Conservation (phyloP, 2,797 vertebrate species). For the Cryptoblepharus egeriae region DNA sequence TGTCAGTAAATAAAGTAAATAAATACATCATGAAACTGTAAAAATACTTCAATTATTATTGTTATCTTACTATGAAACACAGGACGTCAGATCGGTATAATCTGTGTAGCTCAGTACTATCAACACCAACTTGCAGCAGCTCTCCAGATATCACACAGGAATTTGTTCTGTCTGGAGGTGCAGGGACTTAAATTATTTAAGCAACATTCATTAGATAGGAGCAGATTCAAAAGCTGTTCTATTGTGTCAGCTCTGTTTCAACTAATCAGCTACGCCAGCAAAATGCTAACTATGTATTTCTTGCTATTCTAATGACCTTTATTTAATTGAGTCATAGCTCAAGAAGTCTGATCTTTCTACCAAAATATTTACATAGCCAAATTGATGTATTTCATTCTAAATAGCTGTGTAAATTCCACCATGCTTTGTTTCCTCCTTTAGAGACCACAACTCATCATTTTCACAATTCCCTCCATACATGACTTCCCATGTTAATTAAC, state of each 20-base stretch:
- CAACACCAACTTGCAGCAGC: too few species aligned
- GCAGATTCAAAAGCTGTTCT: slow-evolving; percentile 7
- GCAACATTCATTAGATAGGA: slow-evolving; percentile 9
- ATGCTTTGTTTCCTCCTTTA: slow-evolving; percentile 11
- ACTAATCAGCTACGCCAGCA: slow-evolving; percentile 27
- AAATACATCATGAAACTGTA: background rate
- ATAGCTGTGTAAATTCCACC: background rate
- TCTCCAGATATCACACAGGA: too few species aligned
- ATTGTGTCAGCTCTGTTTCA: background rate
- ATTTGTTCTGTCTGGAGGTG: too few species aligned
- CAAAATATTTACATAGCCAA: slow-evolving; percentile 38
- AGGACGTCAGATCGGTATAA: too few species aligned
- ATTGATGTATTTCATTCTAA: background rate
- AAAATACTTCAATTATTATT: background rate
- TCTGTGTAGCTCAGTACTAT: too few species aligned
- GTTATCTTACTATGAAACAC: too few species aligned
- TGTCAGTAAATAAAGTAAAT: too few species aligned
- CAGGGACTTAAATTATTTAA: background rate
- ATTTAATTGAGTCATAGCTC: slow-evolving; percentile 14
- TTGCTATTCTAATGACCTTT: slow-evolving; percentile 9
- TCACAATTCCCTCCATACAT: slow-evolving; percentile 15
- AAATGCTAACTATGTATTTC: background rate
- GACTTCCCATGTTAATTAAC: slow-evolving; percentile 18
- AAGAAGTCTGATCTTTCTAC: slow-evolving; percentile 21
- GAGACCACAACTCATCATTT: slow-evolving; percentile 29